Percentiles rank a stretch among this genome's conserved stretches.
Conservation (phyloP, 2,113 vertebrate species). For the Peromyscus maniculatus region DNA sequence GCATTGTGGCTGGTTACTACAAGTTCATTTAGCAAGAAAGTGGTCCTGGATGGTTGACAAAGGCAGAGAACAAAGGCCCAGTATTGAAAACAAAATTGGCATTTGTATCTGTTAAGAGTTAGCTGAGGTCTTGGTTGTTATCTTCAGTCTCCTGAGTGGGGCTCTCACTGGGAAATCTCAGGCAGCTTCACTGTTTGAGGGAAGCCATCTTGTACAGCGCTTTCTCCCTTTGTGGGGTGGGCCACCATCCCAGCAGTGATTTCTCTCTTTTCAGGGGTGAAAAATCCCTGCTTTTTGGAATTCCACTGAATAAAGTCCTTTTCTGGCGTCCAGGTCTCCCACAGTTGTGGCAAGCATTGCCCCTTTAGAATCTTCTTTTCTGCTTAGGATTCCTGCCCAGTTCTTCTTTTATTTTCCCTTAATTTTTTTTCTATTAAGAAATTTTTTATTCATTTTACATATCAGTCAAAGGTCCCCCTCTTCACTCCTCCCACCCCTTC, state of each 20-base stretch:
- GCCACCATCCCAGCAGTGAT: background rate
- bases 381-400: background rate
- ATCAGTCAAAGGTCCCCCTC: no score
- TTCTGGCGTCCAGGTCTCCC: background rate
- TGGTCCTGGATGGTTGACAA: background rate
- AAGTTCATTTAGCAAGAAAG: background rate
- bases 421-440: no score
- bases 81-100: background rate
- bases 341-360: background rate
- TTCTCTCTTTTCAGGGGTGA: background rate
- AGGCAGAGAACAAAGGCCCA: background rate
- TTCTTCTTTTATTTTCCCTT: no score
- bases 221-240: background rate
- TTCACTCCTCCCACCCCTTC: no score
- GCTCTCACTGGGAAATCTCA: background rate
- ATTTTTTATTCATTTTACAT: no score
- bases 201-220: background rate
- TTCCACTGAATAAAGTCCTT: background rate
- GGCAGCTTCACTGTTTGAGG: background rate
- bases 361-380: background rate
- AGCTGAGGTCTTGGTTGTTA: background rate
- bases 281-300: background rate
- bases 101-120: background rate
- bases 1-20: background rate
- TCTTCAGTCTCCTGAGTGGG: background rate